These are phyloP conservation scores for Drosophila colorata DNA, from an alignment of 2,888 invertebrate species.

Conservation along the genomic window DNA sequence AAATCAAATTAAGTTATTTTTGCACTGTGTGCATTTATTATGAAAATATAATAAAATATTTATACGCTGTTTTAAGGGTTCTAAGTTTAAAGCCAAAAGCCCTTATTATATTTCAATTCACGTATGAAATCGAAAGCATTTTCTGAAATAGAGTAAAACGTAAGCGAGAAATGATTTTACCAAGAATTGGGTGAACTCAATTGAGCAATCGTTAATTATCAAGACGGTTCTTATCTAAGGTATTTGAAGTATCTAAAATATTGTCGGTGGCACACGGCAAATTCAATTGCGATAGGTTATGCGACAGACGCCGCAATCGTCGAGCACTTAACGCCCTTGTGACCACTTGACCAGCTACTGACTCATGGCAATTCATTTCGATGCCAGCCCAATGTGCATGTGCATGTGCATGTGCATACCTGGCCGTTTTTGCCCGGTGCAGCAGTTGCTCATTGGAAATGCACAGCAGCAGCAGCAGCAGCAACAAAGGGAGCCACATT, in stretches of 20 bases:
- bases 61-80: too few relatives aligned
- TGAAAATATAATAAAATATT: too few relatives aligned
- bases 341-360: slow-evolving; percentile 35
- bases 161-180: not conserved
- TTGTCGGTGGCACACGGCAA: slow-evolving; percentile 15
- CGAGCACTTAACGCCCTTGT: slow-evolving; percentile 29
- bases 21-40: too few relatives aligned
- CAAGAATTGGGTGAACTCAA: not conserved
- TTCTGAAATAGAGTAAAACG: not conserved
- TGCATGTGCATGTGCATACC: slow-evolving; percentile 9
- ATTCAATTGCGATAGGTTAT: slow-evolving; percentile 31
- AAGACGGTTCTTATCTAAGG: not conserved
- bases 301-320: not conserved
- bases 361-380: slow-evolving; percentile 28
- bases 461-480: slow-evolving; percentile 49
- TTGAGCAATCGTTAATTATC: slow-evolving; percentile 1
- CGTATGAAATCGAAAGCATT: too few relatives aligned
- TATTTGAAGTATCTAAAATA: slow-evolving; percentile 7
- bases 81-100: too few relatives aligned
- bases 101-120: too few relatives aligned
- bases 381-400: slow-evolving; percentile 5
- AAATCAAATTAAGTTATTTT: too few relatives aligned
- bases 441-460: slow-evolving; percentile 66
- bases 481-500: slow-evolving; percentile 57
- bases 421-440: slow-evolving; percentile 22